Evolutionary conservation across 2,888 invertebrate species (phyloP).

Genomic region (Cosmorhoe ocellata): DNA sequence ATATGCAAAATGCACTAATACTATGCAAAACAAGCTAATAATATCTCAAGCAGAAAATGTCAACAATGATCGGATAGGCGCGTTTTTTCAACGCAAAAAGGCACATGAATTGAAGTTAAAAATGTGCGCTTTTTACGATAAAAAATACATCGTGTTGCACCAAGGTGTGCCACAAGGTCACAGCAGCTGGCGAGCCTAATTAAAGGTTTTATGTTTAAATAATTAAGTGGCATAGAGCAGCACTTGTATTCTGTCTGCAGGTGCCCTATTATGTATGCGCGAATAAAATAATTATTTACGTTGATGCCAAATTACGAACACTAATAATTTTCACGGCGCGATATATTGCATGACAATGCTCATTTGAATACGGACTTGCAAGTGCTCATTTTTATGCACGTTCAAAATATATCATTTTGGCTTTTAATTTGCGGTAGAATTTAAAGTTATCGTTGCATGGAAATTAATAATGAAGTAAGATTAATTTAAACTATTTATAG

Average conservation of each 20-base stretch:
- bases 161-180: conserved; percentile 78
- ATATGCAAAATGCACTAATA: conserved; percentile 27
- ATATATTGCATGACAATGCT: conserved; percentile 37
- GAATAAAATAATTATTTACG: conserved; percentile 77
- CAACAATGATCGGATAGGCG: conserved; percentile 50
- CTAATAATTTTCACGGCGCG: conserved; percentile 53
- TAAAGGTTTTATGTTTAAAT: conserved; percentile 81
- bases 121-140: conserved; percentile 72
- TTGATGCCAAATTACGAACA: conserved; percentile 68
- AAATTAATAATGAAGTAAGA: background rate
- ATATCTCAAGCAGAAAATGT: conserved; percentile 52
- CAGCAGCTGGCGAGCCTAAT: conserved; percentile 74
- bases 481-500: too few species aligned
- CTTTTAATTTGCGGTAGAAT: conserved; percentile 5
- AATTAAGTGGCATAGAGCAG: conserved; percentile 69
- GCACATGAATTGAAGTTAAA: conserved; percentile 58
- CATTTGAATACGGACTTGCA: conserved; percentile 38
- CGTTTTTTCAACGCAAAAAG: conserved; percentile 46
- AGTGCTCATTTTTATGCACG: conserved; percentile 8
- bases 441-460: conserved; percentile 1
- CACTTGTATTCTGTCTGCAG: conserved; percentile 53
- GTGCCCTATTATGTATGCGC: conserved; percentile 67
- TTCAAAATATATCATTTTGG: conserved; percentile 17
- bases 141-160: conserved; percentile 66
- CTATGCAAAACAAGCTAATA: conserved; percentile 55